These are phyloP conservation scores for Nymphalis urticae DNA, from an alignment of 2,888 invertebrate genomes.

Conservation along the genomic window DNA sequence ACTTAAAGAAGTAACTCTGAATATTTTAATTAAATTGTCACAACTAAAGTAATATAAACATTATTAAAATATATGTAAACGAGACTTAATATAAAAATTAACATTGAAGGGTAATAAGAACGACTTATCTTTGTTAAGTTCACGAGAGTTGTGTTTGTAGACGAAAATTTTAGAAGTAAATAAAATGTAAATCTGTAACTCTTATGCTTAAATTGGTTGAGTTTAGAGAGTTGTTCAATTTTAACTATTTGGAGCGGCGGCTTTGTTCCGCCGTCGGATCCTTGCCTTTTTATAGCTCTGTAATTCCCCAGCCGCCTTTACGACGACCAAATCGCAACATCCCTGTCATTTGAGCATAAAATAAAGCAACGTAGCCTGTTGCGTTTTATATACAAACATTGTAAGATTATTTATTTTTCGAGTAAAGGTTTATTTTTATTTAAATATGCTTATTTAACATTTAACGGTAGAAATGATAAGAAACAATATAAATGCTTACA, in stretches of 20 bases:
- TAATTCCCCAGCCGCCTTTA: constrained; percentile 44
- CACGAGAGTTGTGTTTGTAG: constrained; percentile 20
- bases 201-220: constrained; percentile 43
- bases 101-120: background rate
- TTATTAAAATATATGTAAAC: constrained; percentile 16
- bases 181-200: constrained; percentile 51
- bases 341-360: constrained; percentile 1
- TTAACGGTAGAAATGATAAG: background rate
- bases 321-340: constrained; percentile 22
- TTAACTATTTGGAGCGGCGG: constrained; percentile 53
- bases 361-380: background rate
- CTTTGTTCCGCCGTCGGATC: constrained; percentile 41
- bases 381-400: background rate
- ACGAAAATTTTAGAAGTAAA: constrained; percentile 40
- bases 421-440: background rate
- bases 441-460: background rate
- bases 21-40: constrained; percentile 32
- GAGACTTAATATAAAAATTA: constrained; percentile 7
- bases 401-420: background rate
- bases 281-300: constrained; percentile 35
- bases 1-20: constrained; percentile 36
- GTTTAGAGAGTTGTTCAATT: constrained; percentile 60
- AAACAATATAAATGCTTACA: background rate
- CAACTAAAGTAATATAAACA: constrained; percentile 18
- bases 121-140: constrained; percentile 21